phyloP scores from a whole-genome alignment of 1,140 invertebrate genomes.

The Plectrocnemia conspersa region DNA sequence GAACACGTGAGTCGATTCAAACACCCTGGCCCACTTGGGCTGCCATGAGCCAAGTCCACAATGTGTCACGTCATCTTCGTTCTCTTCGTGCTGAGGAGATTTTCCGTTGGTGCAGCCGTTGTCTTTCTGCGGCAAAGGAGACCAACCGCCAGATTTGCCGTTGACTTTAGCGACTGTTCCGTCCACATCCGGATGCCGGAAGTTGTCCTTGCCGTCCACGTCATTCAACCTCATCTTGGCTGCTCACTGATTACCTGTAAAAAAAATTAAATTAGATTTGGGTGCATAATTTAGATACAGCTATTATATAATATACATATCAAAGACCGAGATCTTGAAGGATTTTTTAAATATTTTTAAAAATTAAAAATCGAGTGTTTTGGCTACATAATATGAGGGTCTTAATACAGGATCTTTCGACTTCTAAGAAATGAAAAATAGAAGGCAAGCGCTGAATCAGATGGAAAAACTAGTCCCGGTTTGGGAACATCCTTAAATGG shows the following conservation, averaged over 20 bases:
- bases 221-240: slow-evolving; percentile 8
- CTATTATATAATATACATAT: too few species aligned
- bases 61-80: slow-evolving; percentile 50
- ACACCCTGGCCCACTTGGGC: slow-evolving; percentile 67
- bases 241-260: neutral
- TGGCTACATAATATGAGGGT: too few species aligned
- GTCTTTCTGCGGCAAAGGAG: slow-evolving; percentile 17
- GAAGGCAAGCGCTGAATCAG: neutral
- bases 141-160: slow-evolving; percentile 22
- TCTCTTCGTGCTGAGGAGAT: slow-evolving; percentile 33
- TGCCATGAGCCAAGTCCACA: slow-evolving; percentile 68
- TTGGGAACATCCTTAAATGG: neutral
- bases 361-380: neutral
- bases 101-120: slow-evolving; percentile 18
- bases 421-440: neutral
- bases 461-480: neutral
- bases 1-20: slow-evolving; percentile 86
- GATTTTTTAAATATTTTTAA: neutral
- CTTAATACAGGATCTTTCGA: neutral
- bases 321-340: neutral
- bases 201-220: slow-evolving; percentile 6
- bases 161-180: slow-evolving; percentile 10
- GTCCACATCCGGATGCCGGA: slow-evolving; percentile 3
- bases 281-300: too few species aligned
- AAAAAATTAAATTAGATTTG: too few species aligned